A percentile compares a stretch with the other conserved stretches of the same genome.
Evolutionary conservation across 2,888 invertebrate species (phyloP).

Genomic region (Heliconius sara): DNA sequence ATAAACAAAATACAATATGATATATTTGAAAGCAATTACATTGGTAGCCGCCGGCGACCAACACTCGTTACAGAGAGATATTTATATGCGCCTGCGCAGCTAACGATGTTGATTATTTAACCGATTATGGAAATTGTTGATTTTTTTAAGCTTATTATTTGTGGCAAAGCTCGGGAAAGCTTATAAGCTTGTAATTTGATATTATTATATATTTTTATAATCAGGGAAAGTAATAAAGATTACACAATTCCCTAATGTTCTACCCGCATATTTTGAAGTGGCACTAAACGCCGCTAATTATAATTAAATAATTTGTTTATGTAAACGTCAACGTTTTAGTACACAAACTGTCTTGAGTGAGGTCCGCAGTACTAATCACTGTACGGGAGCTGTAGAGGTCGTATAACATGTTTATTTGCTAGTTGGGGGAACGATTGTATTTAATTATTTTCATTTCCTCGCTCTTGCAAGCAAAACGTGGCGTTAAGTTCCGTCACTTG

Average conservation of each 20-base stretch:
- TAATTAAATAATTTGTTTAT: no score
- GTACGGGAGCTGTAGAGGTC: no score
- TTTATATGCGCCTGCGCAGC: slow-evolving; percentile 38
- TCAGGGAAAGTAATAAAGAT: not conserved
- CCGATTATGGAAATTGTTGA: slow-evolving; percentile 10
- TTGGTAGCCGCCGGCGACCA: slow-evolving; percentile 65
- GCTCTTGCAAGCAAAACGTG: not conserved
- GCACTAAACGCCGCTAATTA: not conserved
- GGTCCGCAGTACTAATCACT: no score
- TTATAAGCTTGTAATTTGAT: not conserved
- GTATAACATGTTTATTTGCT: no score
- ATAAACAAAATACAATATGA: slow-evolving; percentile 74
- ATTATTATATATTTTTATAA: not conserved
- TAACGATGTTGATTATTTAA: slow-evolving; percentile 31
- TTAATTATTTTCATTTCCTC: not conserved
- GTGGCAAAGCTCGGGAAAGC: not conserved
- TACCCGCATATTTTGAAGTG: not conserved
- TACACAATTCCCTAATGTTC: not conserved
- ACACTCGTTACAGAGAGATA: slow-evolving; percentile 49
- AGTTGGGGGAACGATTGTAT: no score
- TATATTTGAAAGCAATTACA: slow-evolving; percentile 77
- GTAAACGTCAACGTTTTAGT: no score
- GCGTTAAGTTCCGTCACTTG: no score
- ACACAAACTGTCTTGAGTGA: no score
- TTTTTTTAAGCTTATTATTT: slow-evolving; percentile 18